Base-by-base conservation (phyloP, 2,113 vertebrate species). In the Mus musculus region DNA sequence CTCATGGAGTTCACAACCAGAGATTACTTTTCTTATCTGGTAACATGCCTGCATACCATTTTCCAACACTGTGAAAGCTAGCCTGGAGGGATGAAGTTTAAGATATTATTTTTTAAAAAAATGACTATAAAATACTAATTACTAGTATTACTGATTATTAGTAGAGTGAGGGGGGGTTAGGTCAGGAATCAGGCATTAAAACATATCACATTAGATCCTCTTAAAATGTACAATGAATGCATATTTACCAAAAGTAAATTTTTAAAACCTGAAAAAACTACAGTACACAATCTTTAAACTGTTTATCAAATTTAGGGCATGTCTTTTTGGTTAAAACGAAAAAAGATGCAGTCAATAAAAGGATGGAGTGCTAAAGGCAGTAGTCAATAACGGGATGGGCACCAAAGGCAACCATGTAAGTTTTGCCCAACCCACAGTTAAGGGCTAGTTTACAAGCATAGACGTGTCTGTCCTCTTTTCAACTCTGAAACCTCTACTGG, bases 401-500 rank as follows among this genome's bases (percentile, higher is more conserved):
- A 22, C 52, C 69, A 61, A 85, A 94, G 30, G 30, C 76, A 95
- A 26, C 30, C 71, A 63, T 52, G 1, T 75, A 61, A 1, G 4
- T 52, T 93, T 69, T 94, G 84, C 46, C 0, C 80, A 36, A 71
- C 65, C 76, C 1, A 22, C 81, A 75, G 13, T 69, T 86, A 95
- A 92, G 59, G 75, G 67, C 49, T 54, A 2, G n/a, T 73, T 36
- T 92, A 56, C 96, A 92, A 93, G 92, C 90, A 92, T 85, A 77
- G 91, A 94, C 81, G 5, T 16, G 61, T 39, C 92, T 75, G 33
- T 24, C 61, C 63, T 90, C 67, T 63, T 54, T 91, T 96, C 82
- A 93, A 76, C 67, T 75, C n/a, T 77, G 46, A 95, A 76, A 69
- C 46, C 65, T 88, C 39, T 3, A 7, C 59, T 22, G 4, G 33